phyloP scores from a whole-genome alignment of 2,797 vertebrate genomes.

The Rhinatrema bivittatum region DNA sequence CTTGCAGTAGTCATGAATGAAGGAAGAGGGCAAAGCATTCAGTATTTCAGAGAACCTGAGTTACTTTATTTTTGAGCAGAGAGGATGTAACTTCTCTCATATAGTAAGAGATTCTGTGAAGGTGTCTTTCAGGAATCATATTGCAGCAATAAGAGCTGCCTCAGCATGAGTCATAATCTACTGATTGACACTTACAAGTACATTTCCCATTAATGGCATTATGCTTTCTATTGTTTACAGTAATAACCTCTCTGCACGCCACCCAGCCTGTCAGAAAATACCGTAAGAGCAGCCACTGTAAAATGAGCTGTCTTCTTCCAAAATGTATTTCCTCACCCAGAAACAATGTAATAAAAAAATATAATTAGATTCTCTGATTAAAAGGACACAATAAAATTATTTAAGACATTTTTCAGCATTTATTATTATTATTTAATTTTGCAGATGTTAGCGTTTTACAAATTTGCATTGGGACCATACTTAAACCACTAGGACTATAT shows the following conservation, averaged over 20 bases:
- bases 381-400: conserved; percentile 30
- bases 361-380: conserved; percentile 53
- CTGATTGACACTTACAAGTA: conserved; percentile 12
- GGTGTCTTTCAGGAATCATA: conserved; percentile 5
- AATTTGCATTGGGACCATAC: conserved; percentile 34
- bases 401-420: conserved; percentile 22
- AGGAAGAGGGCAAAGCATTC: too few relatives aligned
- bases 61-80: too few relatives aligned
- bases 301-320: conserved; percentile 38
- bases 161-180: conserved; percentile 11
- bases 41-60: too few relatives aligned
- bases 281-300: conserved; percentile 34
- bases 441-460: conserved; percentile 33
- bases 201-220: conserved; percentile 22
- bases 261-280: conserved; percentile 22
- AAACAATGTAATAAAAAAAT: conserved; percentile 47
- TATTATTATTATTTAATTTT: conserved; percentile 19
- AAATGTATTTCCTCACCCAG: conserved; percentile 38
- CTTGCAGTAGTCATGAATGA: too few relatives aligned
- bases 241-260: conserved; percentile 32
- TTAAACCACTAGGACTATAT: conserved; percentile 42
- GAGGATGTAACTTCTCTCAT: too few relatives aligned
- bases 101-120: too few relatives aligned
- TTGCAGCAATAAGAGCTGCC: not conserved
- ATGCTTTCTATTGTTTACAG: conserved; percentile 28